phyloP scores from a whole-genome alignment of 2,888 invertebrate genomes.

The Dasypogon diadema region DNA sequence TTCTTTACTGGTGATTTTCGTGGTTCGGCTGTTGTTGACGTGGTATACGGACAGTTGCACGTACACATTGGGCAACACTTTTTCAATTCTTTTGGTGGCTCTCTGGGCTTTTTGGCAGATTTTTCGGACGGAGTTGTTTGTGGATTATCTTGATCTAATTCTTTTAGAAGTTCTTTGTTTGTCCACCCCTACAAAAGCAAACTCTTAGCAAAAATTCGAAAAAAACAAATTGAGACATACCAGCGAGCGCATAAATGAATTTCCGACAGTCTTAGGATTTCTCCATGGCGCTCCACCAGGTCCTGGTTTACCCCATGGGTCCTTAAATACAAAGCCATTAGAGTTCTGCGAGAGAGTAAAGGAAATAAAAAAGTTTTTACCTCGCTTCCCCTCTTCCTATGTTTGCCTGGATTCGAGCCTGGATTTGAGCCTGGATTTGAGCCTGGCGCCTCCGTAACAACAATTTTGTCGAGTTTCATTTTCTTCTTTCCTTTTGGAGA shows the following conservation, averaged over 20 bases:
- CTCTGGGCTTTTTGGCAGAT: slow-evolving; percentile 62
- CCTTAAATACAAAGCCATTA: slow-evolving; percentile 58
- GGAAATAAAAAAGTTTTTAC: slow-evolving; percentile 2
- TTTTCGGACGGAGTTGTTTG: slow-evolving; percentile 65
- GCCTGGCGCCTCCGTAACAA: slow-evolving; percentile 63
- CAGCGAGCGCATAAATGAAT: slow-evolving; percentile 83
- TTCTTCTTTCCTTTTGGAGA: slow-evolving; percentile 69
- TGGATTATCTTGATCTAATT: slow-evolving; percentile 67
- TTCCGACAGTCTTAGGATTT: slow-evolving; percentile 77
- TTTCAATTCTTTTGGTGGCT: slow-evolving; percentile 58
- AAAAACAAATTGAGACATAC: slow-evolving; percentile 67
- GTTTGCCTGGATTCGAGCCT: neutral
- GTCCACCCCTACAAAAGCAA: slow-evolving; percentile 67
- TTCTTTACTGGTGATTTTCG: slow-evolving; percentile 56
- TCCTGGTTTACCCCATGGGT: slow-evolving; percentile 66
- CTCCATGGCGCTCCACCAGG: slow-evolving; percentile 80
- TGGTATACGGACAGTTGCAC: slow-evolving; percentile 63
- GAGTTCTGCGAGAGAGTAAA: too few species aligned
- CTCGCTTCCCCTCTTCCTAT: slow-evolving; percentile 11
- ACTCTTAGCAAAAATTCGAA: slow-evolving; percentile 5
- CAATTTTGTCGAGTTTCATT: slow-evolving; percentile 73
- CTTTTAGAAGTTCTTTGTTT: slow-evolving; percentile 67
- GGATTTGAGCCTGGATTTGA: slow-evolving; percentile 54
- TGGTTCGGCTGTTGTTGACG: slow-evolving; percentile 58
- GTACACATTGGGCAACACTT: slow-evolving; percentile 65